Conservation (phyloP, 2,797 vertebrate genomes). For the Channallabes apus region DNA sequence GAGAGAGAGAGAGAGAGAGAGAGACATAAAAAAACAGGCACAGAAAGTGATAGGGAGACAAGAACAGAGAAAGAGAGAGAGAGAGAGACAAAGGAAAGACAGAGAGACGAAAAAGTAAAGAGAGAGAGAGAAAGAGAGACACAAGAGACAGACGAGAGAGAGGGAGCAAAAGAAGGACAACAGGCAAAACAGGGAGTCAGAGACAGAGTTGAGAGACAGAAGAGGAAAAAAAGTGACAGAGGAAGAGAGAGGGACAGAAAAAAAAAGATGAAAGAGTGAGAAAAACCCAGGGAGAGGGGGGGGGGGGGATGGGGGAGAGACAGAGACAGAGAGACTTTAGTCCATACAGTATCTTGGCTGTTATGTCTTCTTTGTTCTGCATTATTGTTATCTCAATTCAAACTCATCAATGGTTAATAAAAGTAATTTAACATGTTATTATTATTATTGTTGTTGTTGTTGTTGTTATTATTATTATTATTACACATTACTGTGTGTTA, state of each 20-base stretch:
- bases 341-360: not conserved
- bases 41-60: not conserved
- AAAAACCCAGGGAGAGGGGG: not conserved
- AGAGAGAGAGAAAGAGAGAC: not conserved
- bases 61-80: not conserved
- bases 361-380: not conserved
- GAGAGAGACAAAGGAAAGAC: not conserved
- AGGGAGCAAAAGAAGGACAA: no score
- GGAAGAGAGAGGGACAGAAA: not conserved
- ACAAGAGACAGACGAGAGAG: not conserved
- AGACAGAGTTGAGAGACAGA: not conserved
- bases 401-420: not conserved
- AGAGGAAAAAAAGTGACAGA: not conserved
- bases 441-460: not conserved
- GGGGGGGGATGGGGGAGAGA: not conserved
- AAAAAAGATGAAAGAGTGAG: not conserved
- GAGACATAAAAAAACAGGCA: not conserved
- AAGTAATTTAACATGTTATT: not conserved
- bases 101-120: not conserved
- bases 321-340: not conserved
- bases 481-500: not conserved
- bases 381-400: not conserved
- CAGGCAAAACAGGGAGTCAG: no score
- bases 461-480: not conserved
- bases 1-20: not conserved